Evolutionary conservation across 1,140 invertebrate genomes (phyloP).

Genomic region (Anastrepha ludens): DNA sequence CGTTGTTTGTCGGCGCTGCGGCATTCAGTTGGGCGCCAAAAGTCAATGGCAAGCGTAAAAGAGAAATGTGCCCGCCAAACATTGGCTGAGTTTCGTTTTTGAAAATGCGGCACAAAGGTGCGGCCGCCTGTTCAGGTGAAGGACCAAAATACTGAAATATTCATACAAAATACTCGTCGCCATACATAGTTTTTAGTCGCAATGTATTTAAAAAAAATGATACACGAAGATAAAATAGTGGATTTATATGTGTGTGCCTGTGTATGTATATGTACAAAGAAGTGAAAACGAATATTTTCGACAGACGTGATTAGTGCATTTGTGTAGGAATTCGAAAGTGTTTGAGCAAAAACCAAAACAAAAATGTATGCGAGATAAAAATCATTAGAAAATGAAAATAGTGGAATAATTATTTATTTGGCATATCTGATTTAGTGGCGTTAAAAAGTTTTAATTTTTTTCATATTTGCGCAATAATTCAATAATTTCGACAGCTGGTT

Average conservation of each 20-base stretch:
- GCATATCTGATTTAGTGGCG: no score
- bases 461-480: no score
- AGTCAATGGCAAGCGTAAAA: neutral
- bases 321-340: neutral
- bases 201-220: neutral
- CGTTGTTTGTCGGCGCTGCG: neutral
- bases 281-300: slow-evolving; percentile 1
- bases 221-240: neutral
- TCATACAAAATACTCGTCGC: neutral
- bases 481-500: no score
- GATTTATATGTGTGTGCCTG: neutral
- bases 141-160: neutral
- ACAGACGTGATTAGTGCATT: neutral
- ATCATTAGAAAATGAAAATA: no score
- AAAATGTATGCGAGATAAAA: no score
- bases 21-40: slow-evolving; percentile 10
- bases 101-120: neutral
- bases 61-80: neutral
- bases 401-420: no score
- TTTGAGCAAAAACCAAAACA: neutral
- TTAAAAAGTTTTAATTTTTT: no score
- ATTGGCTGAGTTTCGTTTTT: neutral
- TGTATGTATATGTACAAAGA: neutral
- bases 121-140: neutral
- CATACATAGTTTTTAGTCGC: no score